Evolutionary conservation across 1,140 invertebrate genomes (phyloP), one percentile per base, ranked within the genome.

Genomic region (Drosophila mojavensis): DNA sequence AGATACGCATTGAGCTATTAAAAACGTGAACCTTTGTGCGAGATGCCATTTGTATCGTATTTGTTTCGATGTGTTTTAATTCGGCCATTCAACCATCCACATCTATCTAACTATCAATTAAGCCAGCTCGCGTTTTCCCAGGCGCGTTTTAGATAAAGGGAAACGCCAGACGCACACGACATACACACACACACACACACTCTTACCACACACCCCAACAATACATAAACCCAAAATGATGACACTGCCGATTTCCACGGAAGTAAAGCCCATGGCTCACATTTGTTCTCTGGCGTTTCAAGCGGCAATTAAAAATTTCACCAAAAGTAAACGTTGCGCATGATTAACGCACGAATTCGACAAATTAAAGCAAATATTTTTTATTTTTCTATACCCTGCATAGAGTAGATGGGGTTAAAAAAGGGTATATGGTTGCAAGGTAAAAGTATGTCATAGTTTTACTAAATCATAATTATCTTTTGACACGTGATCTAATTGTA

Each of bases 321-420:
- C 78, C 78, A 83, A 83, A 84, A 83, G 77, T 69, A 71, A 79
- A 88, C 74, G 83, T 75, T 88, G 84, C 84, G 84, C 84, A 89
- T 88, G 84, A 88, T 88, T 88, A 84, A 59, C 73, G 61, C 64
- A 89, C 80, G 69, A 83, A 83, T 79, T 82, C 33, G 60, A 77
- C 45, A 68, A 73, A 45, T 77, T 45, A 47, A 69, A 65, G 68
- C 58, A 69, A 70, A 71, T 79, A 50, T 72, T 39, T 47, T 73
- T 39, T 17, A 60, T 33, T 45, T 26, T 3, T 39, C 36, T 2
- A 75, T 75, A 73, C 70, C 64, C 70, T 68, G 50, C 61, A 43
- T 0, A 1, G 10, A 2, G 24, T 9, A 43, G 4, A 9, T 1
- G 15, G 9, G 41, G 13, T 30, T 11, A 5, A 13, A 15, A 7